Base-by-base conservation (phyloP, 2,113 vertebrate species). In the Lycaon pictus region DNA sequence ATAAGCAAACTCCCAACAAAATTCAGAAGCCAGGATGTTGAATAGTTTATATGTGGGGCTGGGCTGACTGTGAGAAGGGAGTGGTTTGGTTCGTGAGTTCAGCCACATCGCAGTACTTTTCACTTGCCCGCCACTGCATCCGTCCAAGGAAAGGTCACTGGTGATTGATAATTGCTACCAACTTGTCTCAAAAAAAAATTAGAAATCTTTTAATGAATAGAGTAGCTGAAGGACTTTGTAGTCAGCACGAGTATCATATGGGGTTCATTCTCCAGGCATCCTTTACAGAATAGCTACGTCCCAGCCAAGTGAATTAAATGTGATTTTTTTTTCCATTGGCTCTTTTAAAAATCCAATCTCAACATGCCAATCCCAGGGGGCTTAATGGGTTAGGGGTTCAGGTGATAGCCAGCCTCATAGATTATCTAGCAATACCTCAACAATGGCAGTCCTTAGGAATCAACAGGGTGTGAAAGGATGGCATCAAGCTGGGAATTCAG, bases 111-210 rank as follows among this genome's bases (percentile, higher is more conserved):
- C 15, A 81, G 2, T 22, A 11, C 5, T 89, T 95, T 58, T 83
- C 35, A 17, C 8, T 89, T 83, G 51, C 7, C 84, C 72, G 71
- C 88, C 55, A 35, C 23, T 51, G 35, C 89, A 51, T 80, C 23
- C 9, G 25, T 74, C n/a, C n/a, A 29, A 58, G 53, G 48, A 96
- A 96, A 97, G 53, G 53, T 93, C 93, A 92, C 16, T 84, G 63
- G 19, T 89, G 82, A 93, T 82, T 93, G 88, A 92, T 93, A 97
- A 96, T 62, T 92, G 37, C 81, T 93, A 88, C 27, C 82, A 95
- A 90, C 11, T 58, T 86, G 23, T 94, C 29, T 90, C 35, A 63
- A 2, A 95, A 2, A 95, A 62, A 93, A 97, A 96, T 97, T 69
- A 92, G 62, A 82, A 81, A 83, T n/a, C 3, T 94, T 92, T 96